phyloP scores from a whole-genome alignment of 1,140 invertebrate species.

The Cryptotermes secundus region DNA sequence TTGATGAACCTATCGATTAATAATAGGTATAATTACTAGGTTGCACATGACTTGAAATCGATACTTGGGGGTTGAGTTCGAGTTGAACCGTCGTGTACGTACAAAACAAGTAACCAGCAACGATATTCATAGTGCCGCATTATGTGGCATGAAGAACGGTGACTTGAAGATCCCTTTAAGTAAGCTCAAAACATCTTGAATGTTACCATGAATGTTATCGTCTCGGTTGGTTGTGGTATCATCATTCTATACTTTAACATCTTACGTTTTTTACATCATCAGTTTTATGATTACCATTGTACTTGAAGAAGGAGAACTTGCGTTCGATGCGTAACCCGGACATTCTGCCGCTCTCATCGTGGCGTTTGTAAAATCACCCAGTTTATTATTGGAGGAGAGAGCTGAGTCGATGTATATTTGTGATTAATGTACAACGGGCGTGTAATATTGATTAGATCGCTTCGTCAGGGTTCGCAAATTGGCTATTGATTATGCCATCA shows the following conservation, averaged over 20 bases:
- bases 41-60: constrained; percentile 15
- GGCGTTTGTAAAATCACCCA: background rate
- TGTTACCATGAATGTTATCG: no score
- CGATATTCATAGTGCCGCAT: background rate
- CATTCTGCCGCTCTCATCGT: no score
- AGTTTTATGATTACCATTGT: no score
- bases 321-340: no score
- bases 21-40: constrained; percentile 20
- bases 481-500: constrained; percentile 10
- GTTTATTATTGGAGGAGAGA: background rate
- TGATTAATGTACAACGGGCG: background rate
- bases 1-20: constrained; percentile 19
- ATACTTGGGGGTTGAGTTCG: constrained; percentile 18
- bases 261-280: no score
- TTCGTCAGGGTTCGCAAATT: background rate
- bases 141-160: background rate
- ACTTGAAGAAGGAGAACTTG: no score
- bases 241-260: no score
- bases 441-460: background rate
- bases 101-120: background rate
- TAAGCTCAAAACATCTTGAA: no score
- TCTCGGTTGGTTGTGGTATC: no score
- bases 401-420: background rate
- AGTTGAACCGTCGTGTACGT: background rate
- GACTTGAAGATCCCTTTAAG: background rate